phyloP scores from a whole-genome alignment of 2,797 vertebrate genomes.

The Hoplostethus atlanticus region DNA sequence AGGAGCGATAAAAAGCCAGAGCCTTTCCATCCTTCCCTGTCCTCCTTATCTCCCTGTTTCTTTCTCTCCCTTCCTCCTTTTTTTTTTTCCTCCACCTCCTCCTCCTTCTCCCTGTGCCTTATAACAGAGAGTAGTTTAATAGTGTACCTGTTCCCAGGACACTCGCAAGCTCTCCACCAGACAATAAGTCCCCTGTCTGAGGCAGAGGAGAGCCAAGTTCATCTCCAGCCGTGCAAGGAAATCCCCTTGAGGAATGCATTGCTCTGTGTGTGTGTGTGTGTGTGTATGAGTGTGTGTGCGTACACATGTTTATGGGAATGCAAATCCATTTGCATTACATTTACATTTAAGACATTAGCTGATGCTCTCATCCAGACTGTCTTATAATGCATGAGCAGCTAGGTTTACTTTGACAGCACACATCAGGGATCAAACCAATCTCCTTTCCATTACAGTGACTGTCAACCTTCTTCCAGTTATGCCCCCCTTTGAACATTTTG shows the following conservation, averaged over 20 bases:
- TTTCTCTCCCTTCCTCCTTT: slow-evolving; percentile 31
- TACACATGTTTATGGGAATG: no score
- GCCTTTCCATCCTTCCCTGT: slow-evolving; percentile 29
- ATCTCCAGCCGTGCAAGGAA: slow-evolving; percentile 52
- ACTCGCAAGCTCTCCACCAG: slow-evolving; percentile 42
- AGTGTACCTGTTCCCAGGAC: slow-evolving; percentile 54
- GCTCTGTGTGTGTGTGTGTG: slow-evolving; percentile 1
- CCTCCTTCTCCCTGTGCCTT: slow-evolving; percentile 20
- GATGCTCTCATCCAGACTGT: no score
- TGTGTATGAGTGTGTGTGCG: no score
- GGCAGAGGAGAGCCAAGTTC: slow-evolving; percentile 48
- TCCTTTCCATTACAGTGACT: neutral
- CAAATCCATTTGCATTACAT: neutral
- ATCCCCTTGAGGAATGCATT: slow-evolving; percentile 35
- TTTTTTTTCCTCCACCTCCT: slow-evolving; percentile 9
- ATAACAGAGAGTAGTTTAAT: slow-evolving; percentile 25
- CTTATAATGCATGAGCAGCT: neutral
- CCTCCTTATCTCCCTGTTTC: slow-evolving; percentile 23
- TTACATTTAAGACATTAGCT: neutral
- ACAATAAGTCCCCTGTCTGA: slow-evolving; percentile 55
- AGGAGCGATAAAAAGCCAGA: slow-evolving; percentile 50
- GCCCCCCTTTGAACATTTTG: no score
- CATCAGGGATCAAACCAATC: slow-evolving; percentile 14
- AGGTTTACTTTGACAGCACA: neutral
- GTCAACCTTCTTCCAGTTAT: no score